A percentile compares a stretch with the other conserved stretches of the same genome.
These are phyloP conservation scores for Anoncus sp. DNA, from an alignment of 2,888 invertebrate species.

Conservation along the genomic window DNA sequence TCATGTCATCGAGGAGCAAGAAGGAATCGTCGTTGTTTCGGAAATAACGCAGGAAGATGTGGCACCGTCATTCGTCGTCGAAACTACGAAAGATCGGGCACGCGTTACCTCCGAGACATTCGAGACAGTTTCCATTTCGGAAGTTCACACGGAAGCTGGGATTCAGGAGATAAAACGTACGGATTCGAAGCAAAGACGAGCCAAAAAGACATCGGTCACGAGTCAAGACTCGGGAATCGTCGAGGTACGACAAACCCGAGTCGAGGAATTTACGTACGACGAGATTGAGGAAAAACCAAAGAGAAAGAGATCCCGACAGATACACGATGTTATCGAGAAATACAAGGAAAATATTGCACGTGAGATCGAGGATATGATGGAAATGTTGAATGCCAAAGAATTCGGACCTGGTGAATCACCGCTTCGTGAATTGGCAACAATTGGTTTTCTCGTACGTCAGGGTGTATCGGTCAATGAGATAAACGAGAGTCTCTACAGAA, in stretches of 20 bases:
- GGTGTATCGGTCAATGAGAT: conserved; percentile 91
- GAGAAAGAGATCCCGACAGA: conserved; percentile 83
- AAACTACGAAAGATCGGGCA: conserved; percentile 75
- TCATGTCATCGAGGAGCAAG: conserved; percentile 84
- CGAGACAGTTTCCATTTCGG: conserved; percentile 86
- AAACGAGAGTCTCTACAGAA: conserved; percentile 89
- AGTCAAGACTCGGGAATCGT: conserved; percentile 71
- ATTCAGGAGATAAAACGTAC: conserved; percentile 82
- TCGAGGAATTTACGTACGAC: conserved; percentile 64
- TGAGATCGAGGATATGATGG: conserved; percentile 90
- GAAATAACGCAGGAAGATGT: conserved; percentile 78
- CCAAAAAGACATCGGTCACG: conserved; percentile 74
- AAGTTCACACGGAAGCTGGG: conserved; percentile 85
- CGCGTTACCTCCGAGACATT: conserved; percentile 76
- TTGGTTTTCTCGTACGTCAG: conserved; percentile 90
- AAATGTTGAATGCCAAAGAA: conserved; percentile 90
- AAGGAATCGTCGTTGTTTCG: conserved; percentile 78
- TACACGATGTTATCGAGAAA: conserved; percentile 86
- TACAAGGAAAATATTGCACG: conserved; percentile 86
- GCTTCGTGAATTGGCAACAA: conserved; percentile 92
- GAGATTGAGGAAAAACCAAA: conserved; percentile 72
- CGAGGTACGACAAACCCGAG: conserved; percentile 68
- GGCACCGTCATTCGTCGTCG: conserved; percentile 74
- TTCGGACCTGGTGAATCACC: conserved; percentile 93
- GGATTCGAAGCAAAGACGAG: conserved; percentile 77